Percentiles rank a stretch among this genome's conserved stretches.
Evolutionary conservation across 2,797 vertebrate genomes (phyloP).

Genomic region (Ataeniobius toweri): DNA sequence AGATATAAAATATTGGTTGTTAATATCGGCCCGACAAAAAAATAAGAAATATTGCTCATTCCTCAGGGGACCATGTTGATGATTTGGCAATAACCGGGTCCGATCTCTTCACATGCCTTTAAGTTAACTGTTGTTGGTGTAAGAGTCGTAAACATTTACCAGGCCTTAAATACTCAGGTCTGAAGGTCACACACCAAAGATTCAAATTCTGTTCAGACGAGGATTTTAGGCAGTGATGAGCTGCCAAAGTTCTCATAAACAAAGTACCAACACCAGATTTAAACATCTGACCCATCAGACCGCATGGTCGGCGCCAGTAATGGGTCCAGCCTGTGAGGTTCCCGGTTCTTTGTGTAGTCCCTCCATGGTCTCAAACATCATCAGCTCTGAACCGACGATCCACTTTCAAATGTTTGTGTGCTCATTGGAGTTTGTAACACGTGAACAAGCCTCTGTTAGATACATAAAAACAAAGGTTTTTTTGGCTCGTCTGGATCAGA

Average conservation of each 20-base stretch:
- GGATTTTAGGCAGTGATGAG: background rate
- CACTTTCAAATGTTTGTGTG: background rate
- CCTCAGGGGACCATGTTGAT: background rate
- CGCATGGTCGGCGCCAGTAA: background rate
- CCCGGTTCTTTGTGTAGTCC: too few relatives aligned
- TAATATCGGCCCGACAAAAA: background rate
- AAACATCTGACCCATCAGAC: background rate
- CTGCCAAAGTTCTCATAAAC: background rate
- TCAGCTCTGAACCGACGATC: background rate
- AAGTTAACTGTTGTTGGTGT: background rate
- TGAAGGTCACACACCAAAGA: background rate
- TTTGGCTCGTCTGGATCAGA: conserved; percentile 5
- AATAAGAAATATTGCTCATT: background rate
- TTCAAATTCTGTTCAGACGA: background rate
- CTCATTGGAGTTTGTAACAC: background rate
- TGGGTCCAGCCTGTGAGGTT: too few relatives aligned
- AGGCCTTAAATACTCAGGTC: background rate
- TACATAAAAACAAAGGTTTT: background rate
- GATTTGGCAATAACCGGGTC: background rate
- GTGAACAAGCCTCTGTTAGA: too few relatives aligned
- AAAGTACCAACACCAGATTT: background rate
- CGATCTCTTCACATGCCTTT: background rate
- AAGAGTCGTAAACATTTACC: conserved; percentile 27
- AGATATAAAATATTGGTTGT: background rate
- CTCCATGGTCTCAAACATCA: background rate